phyloP scores from a whole-genome alignment of 2,113 vertebrate genomes.

The Dolichotis patagonum region DNA sequence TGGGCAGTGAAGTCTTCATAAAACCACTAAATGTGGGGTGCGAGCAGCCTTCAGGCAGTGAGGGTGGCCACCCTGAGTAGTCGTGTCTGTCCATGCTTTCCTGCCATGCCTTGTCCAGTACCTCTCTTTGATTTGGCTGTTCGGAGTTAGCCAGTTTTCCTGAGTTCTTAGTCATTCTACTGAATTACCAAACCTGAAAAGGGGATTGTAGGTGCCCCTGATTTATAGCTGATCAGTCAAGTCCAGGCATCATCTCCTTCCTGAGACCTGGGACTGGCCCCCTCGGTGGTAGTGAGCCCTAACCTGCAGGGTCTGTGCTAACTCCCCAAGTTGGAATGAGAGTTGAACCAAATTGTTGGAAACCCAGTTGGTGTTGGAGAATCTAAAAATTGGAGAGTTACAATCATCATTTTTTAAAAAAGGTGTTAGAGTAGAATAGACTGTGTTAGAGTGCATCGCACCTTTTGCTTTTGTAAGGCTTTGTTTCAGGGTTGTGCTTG shows the following conservation, averaged over 20 bases:
- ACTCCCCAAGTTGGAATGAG: not conserved
- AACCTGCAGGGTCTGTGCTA: not conserved
- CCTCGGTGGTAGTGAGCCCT: not conserved
- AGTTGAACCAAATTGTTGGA: not conserved
- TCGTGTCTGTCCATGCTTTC: rapidly evolving
- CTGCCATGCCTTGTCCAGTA: not conserved
- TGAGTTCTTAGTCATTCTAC: not conserved
- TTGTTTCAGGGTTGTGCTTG: not conserved
- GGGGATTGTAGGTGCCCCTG: not conserved
- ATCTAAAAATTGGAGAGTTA: not conserved
- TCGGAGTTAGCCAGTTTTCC: not conserved
- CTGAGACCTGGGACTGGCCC: not conserved
- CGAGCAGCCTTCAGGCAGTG: not conserved
- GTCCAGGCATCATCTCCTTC: not conserved
- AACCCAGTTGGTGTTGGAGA: not conserved
- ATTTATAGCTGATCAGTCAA: not conserved
- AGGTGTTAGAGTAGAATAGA: not conserved
- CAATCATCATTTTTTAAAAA: not conserved
- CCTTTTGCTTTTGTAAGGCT: not conserved
- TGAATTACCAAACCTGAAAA: not conserved
- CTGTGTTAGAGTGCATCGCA: not conserved
- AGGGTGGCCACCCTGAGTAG: not conserved
- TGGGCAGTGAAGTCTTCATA: not conserved
- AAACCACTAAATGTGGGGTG: not conserved
- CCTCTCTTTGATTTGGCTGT: not conserved